phyloP scores from a whole-genome alignment of 2,888 invertebrate genomes.

The Elmis aenea region DNA sequence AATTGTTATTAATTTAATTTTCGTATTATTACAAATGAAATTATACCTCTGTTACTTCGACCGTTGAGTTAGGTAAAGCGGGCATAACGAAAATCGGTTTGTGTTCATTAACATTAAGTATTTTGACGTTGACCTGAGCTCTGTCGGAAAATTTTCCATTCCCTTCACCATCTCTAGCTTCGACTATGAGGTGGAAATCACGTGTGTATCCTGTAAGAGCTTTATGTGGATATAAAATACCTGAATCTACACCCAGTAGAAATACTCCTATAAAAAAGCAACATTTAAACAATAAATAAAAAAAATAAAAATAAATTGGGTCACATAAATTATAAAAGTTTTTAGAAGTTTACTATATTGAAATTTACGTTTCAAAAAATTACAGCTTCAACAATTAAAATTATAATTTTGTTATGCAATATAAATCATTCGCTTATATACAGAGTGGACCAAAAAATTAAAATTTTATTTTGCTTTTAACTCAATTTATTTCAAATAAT shows the following conservation, averaged over 20 bases:
- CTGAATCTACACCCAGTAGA: constrained; percentile 67
- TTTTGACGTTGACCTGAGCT: constrained; percentile 70
- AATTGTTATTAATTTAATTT: constrained; percentile 2
- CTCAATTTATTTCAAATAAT: too few relatives aligned
- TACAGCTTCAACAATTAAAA: too few relatives aligned
- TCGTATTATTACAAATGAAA: constrained; percentile 3
- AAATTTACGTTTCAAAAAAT: too few relatives aligned
- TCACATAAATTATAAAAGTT: too few relatives aligned
- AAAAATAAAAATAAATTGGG: too few relatives aligned
- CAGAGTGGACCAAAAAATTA: too few relatives aligned
- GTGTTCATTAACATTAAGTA: constrained; percentile 76
- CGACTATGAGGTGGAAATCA: constrained; percentile 49
- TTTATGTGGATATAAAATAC: constrained; percentile 75
- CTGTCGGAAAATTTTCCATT: constrained; percentile 60
- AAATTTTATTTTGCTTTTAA: too few relatives aligned
- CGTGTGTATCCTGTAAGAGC: constrained; percentile 62
- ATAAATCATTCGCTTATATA: too few relatives aligned
- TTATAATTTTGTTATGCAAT: too few relatives aligned
- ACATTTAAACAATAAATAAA: constrained; percentile 4
- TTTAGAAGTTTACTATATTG: too few relatives aligned
- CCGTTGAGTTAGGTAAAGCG: constrained; percentile 65
- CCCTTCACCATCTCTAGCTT: constrained; percentile 71
- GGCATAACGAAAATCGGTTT: constrained; percentile 78
- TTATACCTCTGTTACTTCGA: constrained; percentile 76
- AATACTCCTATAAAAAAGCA: constrained; percentile 59